These are phyloP conservation scores for Pomacea maculata DNA, from an alignment of 1,140 invertebrate species.

Conservation along the genomic window DNA sequence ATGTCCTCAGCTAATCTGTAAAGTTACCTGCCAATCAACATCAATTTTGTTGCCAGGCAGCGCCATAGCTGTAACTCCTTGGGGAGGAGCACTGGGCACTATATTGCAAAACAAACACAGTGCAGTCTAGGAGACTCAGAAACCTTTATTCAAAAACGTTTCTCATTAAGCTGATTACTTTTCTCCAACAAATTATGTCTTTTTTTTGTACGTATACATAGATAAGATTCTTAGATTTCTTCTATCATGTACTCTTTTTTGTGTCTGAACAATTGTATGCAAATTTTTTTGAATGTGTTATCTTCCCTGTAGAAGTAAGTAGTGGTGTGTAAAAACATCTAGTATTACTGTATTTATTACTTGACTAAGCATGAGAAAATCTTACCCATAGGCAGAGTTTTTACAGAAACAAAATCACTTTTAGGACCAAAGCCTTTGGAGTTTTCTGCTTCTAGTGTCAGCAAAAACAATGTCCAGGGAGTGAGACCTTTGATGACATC, in stretches of 20 bases:
- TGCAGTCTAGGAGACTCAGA: too few relatives aligned
- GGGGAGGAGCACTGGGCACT: slow-evolving; percentile 36
- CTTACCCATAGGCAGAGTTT: slow-evolving; percentile 27
- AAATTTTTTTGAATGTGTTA: too few relatives aligned
- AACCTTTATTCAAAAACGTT: too few relatives aligned
- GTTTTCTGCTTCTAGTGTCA: slow-evolving; percentile 40
- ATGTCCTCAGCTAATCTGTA: neutral
- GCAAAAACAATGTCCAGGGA: slow-evolving; percentile 44
- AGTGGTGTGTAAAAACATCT: too few relatives aligned
- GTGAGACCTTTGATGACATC: slow-evolving; percentile 27
- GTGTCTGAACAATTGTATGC: too few relatives aligned
- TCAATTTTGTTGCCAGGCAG: slow-evolving; percentile 16
- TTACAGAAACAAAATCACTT: slow-evolving; percentile 1
- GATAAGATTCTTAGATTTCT: too few relatives aligned
- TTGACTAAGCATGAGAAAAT: neutral
- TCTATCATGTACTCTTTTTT: too few relatives aligned
- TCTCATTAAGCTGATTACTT: too few relatives aligned
- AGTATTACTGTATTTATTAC: too few relatives aligned
- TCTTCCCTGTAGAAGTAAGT: too few relatives aligned
- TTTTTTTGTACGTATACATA: too few relatives aligned
- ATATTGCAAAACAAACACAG: slow-evolving; percentile 1
- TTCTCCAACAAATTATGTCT: too few relatives aligned
- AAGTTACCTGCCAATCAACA: slow-evolving; percentile 28
- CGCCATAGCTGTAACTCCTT: slow-evolving; percentile 15
- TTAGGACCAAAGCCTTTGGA: slow-evolving; percentile 34